Evolutionary conservation across 1,140 invertebrate species (phyloP).

Genomic region (Neodiprion pinetum): DNA sequence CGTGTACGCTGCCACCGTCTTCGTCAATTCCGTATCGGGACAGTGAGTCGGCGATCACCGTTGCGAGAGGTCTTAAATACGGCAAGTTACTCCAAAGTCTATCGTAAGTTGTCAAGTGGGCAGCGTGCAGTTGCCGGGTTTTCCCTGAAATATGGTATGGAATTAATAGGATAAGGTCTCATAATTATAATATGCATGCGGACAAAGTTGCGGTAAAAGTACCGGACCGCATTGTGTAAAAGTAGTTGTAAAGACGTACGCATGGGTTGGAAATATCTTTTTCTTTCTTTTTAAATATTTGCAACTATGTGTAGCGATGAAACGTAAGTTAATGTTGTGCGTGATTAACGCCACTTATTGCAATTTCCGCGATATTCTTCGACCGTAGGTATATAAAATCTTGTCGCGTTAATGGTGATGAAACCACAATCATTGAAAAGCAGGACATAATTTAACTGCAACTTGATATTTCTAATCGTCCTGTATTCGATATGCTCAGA

Average conservation of each 20-base stretch:
- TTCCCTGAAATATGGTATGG: slow-evolving; percentile 42
- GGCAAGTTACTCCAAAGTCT: slow-evolving; percentile 61
- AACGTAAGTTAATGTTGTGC: too few species aligned
- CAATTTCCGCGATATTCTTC: too few species aligned
- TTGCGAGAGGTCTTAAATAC: slow-evolving; percentile 60
- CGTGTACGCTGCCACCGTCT: slow-evolving; percentile 60
- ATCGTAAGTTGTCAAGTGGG: slow-evolving; percentile 58
- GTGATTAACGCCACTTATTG: too few species aligned
- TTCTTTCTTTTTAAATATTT: too few species aligned
- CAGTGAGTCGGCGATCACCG: slow-evolving; percentile 59
- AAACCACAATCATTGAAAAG: background rate
- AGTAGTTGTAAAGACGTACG: too few species aligned
- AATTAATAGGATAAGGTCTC: slow-evolving; percentile 7
- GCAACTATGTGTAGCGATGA: too few species aligned
- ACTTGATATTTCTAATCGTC: background rate
- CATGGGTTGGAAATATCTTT: too few species aligned
- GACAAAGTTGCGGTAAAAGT: too few species aligned
- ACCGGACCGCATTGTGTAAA: too few species aligned
- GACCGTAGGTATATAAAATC: background rate
- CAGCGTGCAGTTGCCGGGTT: slow-evolving; percentile 58
- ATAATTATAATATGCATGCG: background rate
- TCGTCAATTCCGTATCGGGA: slow-evolving; percentile 58
- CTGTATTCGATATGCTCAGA: background rate
- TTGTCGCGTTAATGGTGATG: background rate
- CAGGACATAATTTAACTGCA: background rate